Percentiles rank a stretch among this genome's conserved stretches.
These are phyloP conservation scores for Varanus komodoensis DNA, from an alignment of 2,113 vertebrate genomes.

Conservation along the genomic window DNA sequence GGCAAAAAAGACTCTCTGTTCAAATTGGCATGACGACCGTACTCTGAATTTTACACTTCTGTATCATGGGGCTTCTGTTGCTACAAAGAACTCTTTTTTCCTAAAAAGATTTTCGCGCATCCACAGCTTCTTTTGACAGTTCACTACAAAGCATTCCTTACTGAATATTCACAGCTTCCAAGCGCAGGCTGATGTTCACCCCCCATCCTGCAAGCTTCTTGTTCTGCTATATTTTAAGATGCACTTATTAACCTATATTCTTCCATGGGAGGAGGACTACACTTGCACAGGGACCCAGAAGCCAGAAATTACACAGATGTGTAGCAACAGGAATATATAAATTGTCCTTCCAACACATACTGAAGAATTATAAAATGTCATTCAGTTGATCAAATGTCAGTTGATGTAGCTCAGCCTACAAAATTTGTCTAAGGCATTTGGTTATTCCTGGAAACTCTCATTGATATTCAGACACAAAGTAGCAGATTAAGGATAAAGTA, in stretches of 20 bases:
- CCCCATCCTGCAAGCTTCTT: background rate
- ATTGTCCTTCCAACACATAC: background rate
- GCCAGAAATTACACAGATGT: background rate
- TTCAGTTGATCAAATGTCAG: too few species aligned
- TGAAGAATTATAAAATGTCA: conserved; percentile 1
- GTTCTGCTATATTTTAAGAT: background rate
- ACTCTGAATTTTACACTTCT: background rate
- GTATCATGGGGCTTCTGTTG: background rate
- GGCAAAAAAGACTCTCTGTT: background rate
- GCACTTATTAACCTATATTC: background rate
- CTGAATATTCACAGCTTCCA: background rate
- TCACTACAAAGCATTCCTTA: background rate
- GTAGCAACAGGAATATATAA: background rate
- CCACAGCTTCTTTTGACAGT: background rate
- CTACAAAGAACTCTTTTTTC: background rate
- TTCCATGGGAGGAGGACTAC: background rate
- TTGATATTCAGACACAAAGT: background rate
- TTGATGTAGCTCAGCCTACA: background rate
- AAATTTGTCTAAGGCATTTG: background rate
- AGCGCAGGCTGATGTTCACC: background rate
- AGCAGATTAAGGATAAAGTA: background rate
- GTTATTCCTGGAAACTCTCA: background rate
- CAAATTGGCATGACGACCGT: background rate
- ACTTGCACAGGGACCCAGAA: background rate
- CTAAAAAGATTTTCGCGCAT: background rate